phyloP scores from a whole-genome alignment of 1,140 invertebrate species.

The Drosophila gunungcola region DNA sequence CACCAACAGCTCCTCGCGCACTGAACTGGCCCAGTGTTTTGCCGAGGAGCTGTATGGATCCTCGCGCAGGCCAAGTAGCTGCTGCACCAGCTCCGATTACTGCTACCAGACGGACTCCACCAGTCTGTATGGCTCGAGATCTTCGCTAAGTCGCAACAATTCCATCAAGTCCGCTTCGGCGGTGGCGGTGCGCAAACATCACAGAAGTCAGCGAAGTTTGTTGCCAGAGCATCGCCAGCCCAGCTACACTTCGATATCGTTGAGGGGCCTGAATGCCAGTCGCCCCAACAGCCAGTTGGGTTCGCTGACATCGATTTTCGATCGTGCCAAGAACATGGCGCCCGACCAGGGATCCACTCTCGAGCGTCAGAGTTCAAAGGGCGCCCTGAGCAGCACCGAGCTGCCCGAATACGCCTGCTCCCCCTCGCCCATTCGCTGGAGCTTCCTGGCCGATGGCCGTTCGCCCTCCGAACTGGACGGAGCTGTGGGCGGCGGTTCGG shows the following conservation, averaged over 20 bases:
- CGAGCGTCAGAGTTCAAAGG: constrained; percentile 75
- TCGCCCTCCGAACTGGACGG: constrained; percentile 71
- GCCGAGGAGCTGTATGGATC: constrained; percentile 80
- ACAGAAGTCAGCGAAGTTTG: constrained; percentile 39
- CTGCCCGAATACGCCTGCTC: constrained; percentile 82
- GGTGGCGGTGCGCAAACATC: constrained; percentile 67
- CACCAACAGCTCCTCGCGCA: constrained; percentile 57
- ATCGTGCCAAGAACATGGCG: constrained; percentile 68
- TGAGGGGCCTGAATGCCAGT: constrained; percentile 73
- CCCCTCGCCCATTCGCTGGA: constrained; percentile 82
- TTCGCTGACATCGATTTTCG: constrained; percentile 82
- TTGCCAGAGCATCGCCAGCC: constrained; percentile 71
- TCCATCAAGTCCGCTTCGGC: constrained; percentile 82
- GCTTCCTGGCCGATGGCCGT: constrained; percentile 79
- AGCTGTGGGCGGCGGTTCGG: constrained; percentile 40
- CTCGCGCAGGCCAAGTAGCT: constrained; percentile 72
- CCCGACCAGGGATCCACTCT: constrained; percentile 62
- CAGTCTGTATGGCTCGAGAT: constrained; percentile 78
- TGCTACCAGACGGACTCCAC: constrained; percentile 84
- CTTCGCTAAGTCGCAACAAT: constrained; percentile 79
- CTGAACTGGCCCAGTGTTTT: constrained; percentile 78
- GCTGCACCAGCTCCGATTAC: constrained; percentile 82
- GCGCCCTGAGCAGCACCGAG: constrained; percentile 71
- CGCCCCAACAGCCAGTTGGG: constrained; percentile 73
- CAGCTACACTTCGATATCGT: constrained; percentile 78